Conservation (phyloP, 2,888 invertebrate genomes). For the Caenorhabditis sp. region DNA sequence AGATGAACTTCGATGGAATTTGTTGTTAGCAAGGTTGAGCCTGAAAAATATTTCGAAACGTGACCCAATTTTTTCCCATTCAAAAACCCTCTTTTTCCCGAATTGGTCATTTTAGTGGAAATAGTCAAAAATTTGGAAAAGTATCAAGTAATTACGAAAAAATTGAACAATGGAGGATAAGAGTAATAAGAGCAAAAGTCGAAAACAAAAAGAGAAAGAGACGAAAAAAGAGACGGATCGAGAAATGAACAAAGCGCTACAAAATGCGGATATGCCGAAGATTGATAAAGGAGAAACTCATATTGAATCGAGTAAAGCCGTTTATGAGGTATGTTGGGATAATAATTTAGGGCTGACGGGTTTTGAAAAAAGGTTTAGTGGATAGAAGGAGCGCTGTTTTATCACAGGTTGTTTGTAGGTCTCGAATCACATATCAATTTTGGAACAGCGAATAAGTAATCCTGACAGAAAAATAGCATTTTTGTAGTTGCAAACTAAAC, state of each 20-base stretch:
- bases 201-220: not conserved
- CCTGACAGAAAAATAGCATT: no score
- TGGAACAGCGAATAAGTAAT: no score
- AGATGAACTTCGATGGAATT: constrained; percentile 42
- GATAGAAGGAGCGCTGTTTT: no score
- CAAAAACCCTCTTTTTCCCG: no score
- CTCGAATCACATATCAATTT: no score
- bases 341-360: no score
- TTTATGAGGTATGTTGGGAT: constrained; percentile 23
- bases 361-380: no score
- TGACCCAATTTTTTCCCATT: no score
- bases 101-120: not conserved
- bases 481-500: no score
- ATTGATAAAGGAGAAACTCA: constrained; percentile 10
- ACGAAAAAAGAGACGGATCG: not conserved
- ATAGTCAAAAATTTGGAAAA: constrained; percentile 1
- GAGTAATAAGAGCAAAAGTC: not conserved
- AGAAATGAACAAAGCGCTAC: not conserved
- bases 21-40: constrained; percentile 49
- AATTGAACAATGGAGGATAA: not conserved
- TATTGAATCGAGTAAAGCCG: constrained; percentile 6
- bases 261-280: constrained; percentile 19
- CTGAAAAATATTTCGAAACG: constrained; percentile 4
- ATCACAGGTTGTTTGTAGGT: no score
- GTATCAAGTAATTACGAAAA: not conserved